Base-by-base conservation (phyloP, 2,888 invertebrate genomes). In the Macrophya alboannulata region DNA sequence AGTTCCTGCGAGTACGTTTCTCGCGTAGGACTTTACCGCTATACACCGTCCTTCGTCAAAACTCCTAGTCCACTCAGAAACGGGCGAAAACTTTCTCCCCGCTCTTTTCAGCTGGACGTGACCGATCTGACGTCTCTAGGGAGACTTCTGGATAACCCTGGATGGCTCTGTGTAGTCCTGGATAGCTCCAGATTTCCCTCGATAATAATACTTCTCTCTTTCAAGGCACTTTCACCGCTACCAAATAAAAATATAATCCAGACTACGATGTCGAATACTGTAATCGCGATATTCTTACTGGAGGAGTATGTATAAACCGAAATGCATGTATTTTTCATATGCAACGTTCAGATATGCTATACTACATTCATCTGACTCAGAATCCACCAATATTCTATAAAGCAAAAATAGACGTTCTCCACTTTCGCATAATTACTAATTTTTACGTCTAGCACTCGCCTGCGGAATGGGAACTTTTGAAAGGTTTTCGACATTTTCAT, bases 191-290 rank as follows among this genome's bases (percentile, higher is more conserved):
- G 95, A 95, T 95, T 95, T 95, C 95, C 95, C 95, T 93, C 94
- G 95, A 94, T 94, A 94, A 94, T 95, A 95, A 94, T 95, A 94
- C 94, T 94, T 94, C 94, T 94, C 94, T 94, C 94, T 94, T 93
- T 93, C 89, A 88, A 68, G 81, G 45, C 31, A 37, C 51, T 77
- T 77, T 51, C 15, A 25, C 31, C 17, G 51, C 55, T 43, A 43
- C 17, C 21, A 55, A 51, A 77, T 77, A 37, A 77, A 77, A 55
- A 77, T 77, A 77, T 74, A 45, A 74, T 3, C 25, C n/a, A 74
- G 12, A 45, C 74, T 48, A 74, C n/a, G 74, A 25, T 21, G 15
- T 10, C 17, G 55, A 55, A 77, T 8, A 37, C 55, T 55, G n/a
- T 25, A 55, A 37, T 77, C 45, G 25, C 43, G 43, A 71, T 74